These are phyloP conservation scores for Caerostris darwini DNA, from an alignment of 1,140 invertebrate genomes.

Conservation along the genomic window DNA sequence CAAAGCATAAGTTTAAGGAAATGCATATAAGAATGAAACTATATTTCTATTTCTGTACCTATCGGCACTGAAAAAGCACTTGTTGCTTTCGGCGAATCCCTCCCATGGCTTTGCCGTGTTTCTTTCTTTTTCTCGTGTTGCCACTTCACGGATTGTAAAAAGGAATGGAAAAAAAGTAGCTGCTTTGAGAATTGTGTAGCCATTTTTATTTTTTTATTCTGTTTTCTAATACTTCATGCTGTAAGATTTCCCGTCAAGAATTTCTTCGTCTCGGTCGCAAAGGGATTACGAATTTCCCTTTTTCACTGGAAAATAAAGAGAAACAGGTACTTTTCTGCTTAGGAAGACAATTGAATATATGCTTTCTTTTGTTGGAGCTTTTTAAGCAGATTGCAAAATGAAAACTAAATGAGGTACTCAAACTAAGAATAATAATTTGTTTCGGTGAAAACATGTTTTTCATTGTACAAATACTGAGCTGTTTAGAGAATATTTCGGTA, in stretches of 20 bases:
- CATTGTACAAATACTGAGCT: too few species aligned
- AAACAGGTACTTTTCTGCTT: too few species aligned
- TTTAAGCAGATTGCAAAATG: not conserved
- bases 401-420: too few species aligned
- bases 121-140: not conserved
- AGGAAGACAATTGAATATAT: too few species aligned
- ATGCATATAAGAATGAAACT: conserved; percentile 20
- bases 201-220: not conserved
- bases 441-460: too few species aligned
- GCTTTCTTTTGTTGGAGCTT: not conserved
- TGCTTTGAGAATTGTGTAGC: conserved; percentile 2
- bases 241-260: not conserved
- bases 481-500: too few species aligned
- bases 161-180: not conserved
- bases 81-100: not conserved
- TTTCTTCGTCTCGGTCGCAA: too few species aligned
- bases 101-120: not conserved
- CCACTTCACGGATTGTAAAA: not conserved
- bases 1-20: not conserved
- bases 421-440: too few species aligned
- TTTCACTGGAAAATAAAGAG: too few species aligned
- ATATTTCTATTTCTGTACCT: conserved; percentile 5
- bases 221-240: not conserved
- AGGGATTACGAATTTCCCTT: too few species aligned
- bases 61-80: not conserved